These are phyloP conservation scores for Drosophila incognita DNA, from an alignment of 2,888 invertebrate species.

Conservation along the genomic window DNA sequence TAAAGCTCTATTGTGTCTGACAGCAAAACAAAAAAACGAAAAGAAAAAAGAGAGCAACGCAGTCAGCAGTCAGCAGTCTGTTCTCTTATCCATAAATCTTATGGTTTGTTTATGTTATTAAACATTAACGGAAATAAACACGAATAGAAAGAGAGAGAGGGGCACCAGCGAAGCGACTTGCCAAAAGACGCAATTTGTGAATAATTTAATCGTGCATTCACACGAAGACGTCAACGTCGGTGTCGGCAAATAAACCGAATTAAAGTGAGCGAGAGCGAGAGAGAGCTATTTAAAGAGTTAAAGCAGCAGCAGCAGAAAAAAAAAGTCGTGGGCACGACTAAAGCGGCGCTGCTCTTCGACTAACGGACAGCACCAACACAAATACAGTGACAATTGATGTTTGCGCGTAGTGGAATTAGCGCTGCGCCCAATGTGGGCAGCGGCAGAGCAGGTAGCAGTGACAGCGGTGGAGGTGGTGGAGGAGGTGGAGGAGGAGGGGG, in stretches of 20 bases:
- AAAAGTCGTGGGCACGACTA: constrained; percentile 4
- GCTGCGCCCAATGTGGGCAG: constrained; percentile 41
- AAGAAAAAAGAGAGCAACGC: background rate
- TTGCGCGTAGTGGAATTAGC: constrained; percentile 59
- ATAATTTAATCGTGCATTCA: constrained; percentile 78
- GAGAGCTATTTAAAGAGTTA: constrained; percentile 44
- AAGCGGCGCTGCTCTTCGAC: constrained; percentile 9
- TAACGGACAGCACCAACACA: constrained; percentile 19
- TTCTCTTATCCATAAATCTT: constrained; percentile 39
- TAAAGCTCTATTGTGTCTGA: constrained; percentile 4
- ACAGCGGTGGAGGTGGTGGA: constrained; percentile 16
- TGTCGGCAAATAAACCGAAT: constrained; percentile 10
- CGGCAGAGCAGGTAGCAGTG: constrained; percentile 21
- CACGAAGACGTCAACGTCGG: constrained; percentile 43
- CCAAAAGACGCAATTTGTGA: constrained; percentile 76
- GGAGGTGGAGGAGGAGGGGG: constrained; percentile 26
- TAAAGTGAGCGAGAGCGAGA: constrained; percentile 9
- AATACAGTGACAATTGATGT: constrained; percentile 45
- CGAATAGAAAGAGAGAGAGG: constrained; percentile 15
- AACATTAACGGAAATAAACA: constrained; percentile 29
- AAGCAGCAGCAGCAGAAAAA: constrained; percentile 8
- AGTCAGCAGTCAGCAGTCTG: background rate
- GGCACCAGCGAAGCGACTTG: constrained; percentile 17
- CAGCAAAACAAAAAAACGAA: constrained; percentile 17
- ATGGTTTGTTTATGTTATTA: constrained; percentile 54